Base-by-base conservation (phyloP, 2,797 vertebrate species). In the Brachyrhaphis roseni region DNA sequence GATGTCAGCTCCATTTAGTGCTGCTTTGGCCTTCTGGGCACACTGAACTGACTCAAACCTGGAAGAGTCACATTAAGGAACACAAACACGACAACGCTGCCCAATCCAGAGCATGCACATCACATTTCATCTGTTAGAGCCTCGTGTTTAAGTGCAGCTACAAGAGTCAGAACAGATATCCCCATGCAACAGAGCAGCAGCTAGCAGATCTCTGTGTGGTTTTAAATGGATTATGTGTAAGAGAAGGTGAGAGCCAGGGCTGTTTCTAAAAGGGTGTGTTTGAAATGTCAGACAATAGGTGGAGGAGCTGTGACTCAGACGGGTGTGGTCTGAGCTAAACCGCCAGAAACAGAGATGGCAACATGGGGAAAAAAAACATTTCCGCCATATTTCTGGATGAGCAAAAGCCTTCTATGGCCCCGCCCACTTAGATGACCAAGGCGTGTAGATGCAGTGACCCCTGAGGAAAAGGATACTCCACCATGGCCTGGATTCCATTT, bases 401-500 rank as follows among this genome's bases (percentile, higher is more conserved):
- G 59, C 31, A 34, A 15, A 62, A 64, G 31, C 34, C 1, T 62
- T 18, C 28, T 20, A 18, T 64, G 31, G 7, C 15, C 6, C 34
- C 1, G 3, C 16, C 16, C 28, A 34, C 31, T 62, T 0, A 31
- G 28, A 31, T 59, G 28, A 59, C 57, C 57, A 15, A 59, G 15
- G 31, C 8, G 1, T 36, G 62, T 36, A 36, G 15, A 36, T 0
- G 18, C 16, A 10, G 34, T 46, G 73, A 71, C 45, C 8, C 18
- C 16, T 16, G n/a, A 72, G n/a, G 45, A 34, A 79, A 41, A 66
- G 98, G 98, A 99, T 99, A 99, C 97, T 99, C 98, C 94, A 99
- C 98, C 97, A 99, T 99, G 84, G 98, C 98, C 94, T 99, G 98
- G 94, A 99, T 98, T 77, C 98, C 98, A 88, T 98, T 99, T 82